Conservation (phyloP, 2,113 vertebrate genomes). For the Cynoglossus semilaevis region DNA sequence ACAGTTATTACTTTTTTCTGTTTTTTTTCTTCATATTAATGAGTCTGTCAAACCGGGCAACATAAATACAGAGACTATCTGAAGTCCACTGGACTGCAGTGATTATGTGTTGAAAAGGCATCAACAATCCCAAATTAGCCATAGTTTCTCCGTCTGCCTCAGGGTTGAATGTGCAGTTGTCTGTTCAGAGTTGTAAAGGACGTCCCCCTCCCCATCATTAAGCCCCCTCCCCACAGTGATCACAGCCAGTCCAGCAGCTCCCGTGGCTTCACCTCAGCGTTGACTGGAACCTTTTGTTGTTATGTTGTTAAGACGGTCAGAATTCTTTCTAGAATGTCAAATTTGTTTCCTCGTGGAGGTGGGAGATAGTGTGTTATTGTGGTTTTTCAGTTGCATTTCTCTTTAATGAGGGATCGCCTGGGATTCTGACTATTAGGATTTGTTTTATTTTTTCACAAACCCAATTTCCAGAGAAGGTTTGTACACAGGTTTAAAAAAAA, state of each 20-base stretch:
- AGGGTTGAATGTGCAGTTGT: slow-evolving; percentile 72
- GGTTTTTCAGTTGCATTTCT: not conserved
- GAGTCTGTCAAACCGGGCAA: slow-evolving; percentile 24
- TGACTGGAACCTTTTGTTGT: slow-evolving; percentile 44
- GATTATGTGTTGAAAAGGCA: slow-evolving; percentile 32
- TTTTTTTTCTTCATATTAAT: slow-evolving; percentile 8
- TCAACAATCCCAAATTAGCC: slow-evolving; percentile 65
- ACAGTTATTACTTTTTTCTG: not conserved
- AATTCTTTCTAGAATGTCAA: slow-evolving; percentile 63
- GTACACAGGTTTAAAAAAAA: too few relatives aligned
- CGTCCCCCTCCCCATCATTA: slow-evolving; percentile 30
- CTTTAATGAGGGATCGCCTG: too few relatives aligned
- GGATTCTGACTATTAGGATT: too few relatives aligned
- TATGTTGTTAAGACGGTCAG: slow-evolving; percentile 72
- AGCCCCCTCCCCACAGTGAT: not conserved
- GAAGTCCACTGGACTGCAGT: slow-evolving; percentile 28
- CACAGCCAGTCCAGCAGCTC: slow-evolving; percentile 16
- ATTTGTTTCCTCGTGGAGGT: slow-evolving; percentile 30
- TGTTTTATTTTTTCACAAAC: too few relatives aligned
- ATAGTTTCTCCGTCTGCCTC: slow-evolving; percentile 70
- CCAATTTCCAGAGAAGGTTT: too few relatives aligned
- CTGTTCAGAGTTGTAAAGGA: slow-evolving; percentile 48
- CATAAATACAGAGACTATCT: slow-evolving; percentile 11
- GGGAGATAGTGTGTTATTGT: not conserved
- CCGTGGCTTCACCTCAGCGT: slow-evolving; percentile 34